These are phyloP conservation scores for Drosophila mayaguana DNA, from an alignment of 2,888 invertebrate species.

Conservation along the genomic window DNA sequence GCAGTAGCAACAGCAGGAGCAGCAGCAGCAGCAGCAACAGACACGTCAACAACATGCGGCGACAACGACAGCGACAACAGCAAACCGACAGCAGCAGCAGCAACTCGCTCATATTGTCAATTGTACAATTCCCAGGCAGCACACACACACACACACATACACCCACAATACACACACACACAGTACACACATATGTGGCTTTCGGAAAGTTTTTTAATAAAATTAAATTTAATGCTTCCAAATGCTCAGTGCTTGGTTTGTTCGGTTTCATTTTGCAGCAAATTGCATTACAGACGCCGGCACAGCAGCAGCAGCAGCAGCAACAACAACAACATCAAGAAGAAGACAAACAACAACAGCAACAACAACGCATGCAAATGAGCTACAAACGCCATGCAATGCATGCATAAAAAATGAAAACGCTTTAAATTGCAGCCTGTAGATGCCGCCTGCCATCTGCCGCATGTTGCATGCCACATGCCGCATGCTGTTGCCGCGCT, in stretches of 20 bases:
- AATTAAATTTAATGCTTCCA: slow-evolving; percentile 77
- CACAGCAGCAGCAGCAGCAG: slow-evolving; percentile 23
- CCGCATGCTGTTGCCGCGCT: slow-evolving; percentile 36
- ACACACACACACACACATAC: slow-evolving; percentile 28
- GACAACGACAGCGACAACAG: slow-evolving; percentile 53
- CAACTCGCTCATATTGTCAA: slow-evolving; percentile 72
- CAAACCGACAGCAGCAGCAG: slow-evolving; percentile 36
- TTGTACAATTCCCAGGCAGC: slow-evolving; percentile 72
- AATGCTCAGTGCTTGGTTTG: slow-evolving; percentile 65
- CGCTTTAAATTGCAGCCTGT: slow-evolving; percentile 68
- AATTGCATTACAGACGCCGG: slow-evolving; percentile 70
- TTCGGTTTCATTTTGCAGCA: slow-evolving; percentile 73
- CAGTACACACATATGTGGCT: slow-evolving; percentile 19
- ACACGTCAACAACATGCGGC: slow-evolving; percentile 78
- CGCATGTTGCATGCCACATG: slow-evolving; percentile 30
- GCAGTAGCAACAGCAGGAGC: slow-evolving; percentile 37
- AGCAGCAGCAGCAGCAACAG: slow-evolving; percentile 57
- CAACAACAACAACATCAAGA: slow-evolving; percentile 25
- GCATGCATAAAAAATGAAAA: slow-evolving; percentile 75
- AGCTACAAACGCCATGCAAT: slow-evolving; percentile 77
- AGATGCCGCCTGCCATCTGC: slow-evolving; percentile 29
- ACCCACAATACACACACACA: slow-evolving; percentile 29
- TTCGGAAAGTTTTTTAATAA: slow-evolving; percentile 74
- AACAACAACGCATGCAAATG: slow-evolving; percentile 74
- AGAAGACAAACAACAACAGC: slow-evolving; percentile 33